Conservation (phyloP, 2,888 invertebrate genomes). For the Pachliopta kotzebuea region DNA sequence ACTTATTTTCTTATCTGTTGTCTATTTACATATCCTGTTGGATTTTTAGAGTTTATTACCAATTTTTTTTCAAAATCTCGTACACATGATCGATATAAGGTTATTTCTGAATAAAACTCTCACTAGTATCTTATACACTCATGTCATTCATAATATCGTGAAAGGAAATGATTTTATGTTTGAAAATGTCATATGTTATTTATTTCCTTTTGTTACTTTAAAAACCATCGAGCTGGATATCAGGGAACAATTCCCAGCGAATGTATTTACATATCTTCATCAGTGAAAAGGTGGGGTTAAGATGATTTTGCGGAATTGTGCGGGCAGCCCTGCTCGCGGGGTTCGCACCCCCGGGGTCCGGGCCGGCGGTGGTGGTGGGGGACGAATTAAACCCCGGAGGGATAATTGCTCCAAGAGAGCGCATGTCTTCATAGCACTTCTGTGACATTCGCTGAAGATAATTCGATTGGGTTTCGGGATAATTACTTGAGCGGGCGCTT, state of each 20-base stretch:
- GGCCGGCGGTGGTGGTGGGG: constrained; percentile 34
- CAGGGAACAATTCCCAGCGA: constrained; percentile 50
- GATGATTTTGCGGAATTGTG: constrained; percentile 69
- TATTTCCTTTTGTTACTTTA: background rate
- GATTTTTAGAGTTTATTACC: no score
- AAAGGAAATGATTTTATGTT: no score
- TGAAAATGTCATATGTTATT: background rate
- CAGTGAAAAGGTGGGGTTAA: constrained; percentile 66
- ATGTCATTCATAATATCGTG: no score
- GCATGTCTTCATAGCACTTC: constrained; percentile 65
- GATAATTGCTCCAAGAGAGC: constrained; percentile 64
- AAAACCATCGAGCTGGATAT: constrained; percentile 6
- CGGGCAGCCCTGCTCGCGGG: constrained; percentile 39
- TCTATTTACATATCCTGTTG: no score
- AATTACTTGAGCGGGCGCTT: constrained; percentile 50
- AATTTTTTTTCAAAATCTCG: no score
- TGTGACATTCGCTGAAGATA: constrained; percentile 62
- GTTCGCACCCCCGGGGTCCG: constrained; percentile 22
- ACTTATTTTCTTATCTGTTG: no score
- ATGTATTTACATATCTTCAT: constrained; percentile 74
- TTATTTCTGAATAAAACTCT: no score
- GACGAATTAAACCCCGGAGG: constrained; percentile 38
- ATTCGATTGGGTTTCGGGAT: constrained; percentile 68
- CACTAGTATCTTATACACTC: no score
- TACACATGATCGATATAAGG: no score